Base-by-base conservation (phyloP, 2,888 invertebrate species). In the Brachypalpus laphriformis region DNA sequence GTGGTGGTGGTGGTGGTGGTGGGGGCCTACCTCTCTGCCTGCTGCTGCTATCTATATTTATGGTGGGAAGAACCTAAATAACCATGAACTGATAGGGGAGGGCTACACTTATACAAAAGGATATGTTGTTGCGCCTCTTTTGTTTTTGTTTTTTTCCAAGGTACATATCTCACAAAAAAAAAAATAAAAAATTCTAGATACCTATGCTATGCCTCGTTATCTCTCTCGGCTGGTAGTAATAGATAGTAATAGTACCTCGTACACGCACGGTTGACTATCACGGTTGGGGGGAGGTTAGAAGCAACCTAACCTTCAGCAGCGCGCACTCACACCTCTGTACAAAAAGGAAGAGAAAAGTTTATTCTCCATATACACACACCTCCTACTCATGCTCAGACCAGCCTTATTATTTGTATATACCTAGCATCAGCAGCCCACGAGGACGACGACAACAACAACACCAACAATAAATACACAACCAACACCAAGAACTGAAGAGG, bases 331-430 rank as follows among this genome's bases (percentile, higher is more conserved):
- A 70, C 75, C 74, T 75, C 70, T 54, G 42, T 56, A 68, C 9
- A 25, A 16, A 22, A 37, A 59, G 75, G 51, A 78, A 65, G 68
- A 74, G 68, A 78, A 65, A 45, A 80, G 28, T 63, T 6, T 49
- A 28, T 65, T 57, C 80, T 18, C 54, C 70, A 22, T 25, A 54
- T 65, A 65, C 75, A 85, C 78, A 72, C 85, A 70, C 75, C 74
- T 81, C 81, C 76, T 76, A 85, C 80, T 85, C 80, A 81, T 85
- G 76, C 85, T 81, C 81, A 85, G 85, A 80, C 83, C 80, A 75
- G 82, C 83, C 80, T 80, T 85, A 85, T 75, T 81, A 76, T 76
- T 81, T 85, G 80, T 85, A 85, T 68, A 74, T 66, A 80, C 65
- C 70, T 40, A 65, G 54, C 31, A 71, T 54, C 78, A 75, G 65